These are phyloP conservation scores for Antitype chi DNA, from an alignment of 2,888 invertebrate species.

Conservation along the genomic window DNA sequence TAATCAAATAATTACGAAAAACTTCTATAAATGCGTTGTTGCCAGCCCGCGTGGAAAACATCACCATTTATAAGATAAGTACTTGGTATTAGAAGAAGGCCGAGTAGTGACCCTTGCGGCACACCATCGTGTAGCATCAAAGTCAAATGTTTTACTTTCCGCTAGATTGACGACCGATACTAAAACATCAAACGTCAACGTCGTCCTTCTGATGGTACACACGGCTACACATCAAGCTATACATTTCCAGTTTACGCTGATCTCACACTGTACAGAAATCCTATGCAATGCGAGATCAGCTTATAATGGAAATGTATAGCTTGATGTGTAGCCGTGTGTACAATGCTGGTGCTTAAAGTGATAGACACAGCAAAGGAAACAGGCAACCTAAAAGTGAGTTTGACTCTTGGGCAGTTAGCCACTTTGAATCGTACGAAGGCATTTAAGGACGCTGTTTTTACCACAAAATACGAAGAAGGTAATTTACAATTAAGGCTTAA, in stretches of 20 bases:
- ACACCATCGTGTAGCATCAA: not conserved
- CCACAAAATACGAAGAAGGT: slow-evolving; percentile 22
- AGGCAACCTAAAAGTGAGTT: not conserved
- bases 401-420: not conserved
- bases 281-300: no score
- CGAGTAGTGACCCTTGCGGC: slow-evolving; percentile 3
- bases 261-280: no score
- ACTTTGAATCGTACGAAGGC: not conserved
- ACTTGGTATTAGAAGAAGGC: not conserved
- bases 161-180: not conserved
- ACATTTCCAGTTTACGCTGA: no score
- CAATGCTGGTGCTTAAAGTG: not conserved
- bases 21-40: no score
- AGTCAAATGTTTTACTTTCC: not conserved
- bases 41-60: no score
- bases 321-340: no score
- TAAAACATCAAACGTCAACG: no score
- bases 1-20: no score
- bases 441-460: slow-evolving; percentile 30
- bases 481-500: slow-evolving; percentile 14
- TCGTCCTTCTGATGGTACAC: not conserved
- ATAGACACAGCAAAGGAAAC: not conserved
- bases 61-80: not conserved
- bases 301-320: no score
- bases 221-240: no score